phyloP scores from a whole-genome alignment of 2,888 invertebrate genomes.

The Brachyopa scutellaris region DNA sequence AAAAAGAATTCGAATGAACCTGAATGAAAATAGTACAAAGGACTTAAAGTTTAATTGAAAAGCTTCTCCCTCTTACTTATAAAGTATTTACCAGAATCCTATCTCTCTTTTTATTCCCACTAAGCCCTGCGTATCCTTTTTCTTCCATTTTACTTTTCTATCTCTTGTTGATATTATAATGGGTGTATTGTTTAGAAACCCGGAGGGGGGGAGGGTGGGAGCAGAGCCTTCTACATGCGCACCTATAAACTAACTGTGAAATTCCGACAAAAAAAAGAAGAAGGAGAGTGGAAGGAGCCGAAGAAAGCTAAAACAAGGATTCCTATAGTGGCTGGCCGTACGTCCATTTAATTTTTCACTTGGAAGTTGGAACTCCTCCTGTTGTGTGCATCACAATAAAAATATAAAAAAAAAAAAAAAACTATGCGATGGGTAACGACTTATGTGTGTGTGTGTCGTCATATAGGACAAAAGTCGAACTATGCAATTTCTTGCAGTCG shows the following conservation, averaged over 20 bases:
- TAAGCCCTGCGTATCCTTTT: slow-evolving; percentile 42
- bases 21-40: slow-evolving; percentile 68
- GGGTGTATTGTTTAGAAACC: slow-evolving; percentile 67
- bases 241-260: slow-evolving; percentile 44
- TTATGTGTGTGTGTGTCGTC: slow-evolving; percentile 17
- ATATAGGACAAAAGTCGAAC: slow-evolving; percentile 5
- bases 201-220: neutral
- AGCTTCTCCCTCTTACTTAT: slow-evolving; percentile 35
- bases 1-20: slow-evolving; percentile 58
- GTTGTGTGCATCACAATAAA: slow-evolving; percentile 27
- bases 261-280: slow-evolving; percentile 5
- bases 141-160: slow-evolving; percentile 42
- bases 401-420: slow-evolving; percentile 1
- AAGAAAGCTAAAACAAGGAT: slow-evolving; percentile 53
- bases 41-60: slow-evolving; percentile 72
- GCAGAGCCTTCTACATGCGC: slow-evolving; percentile 39
- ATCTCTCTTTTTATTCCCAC: slow-evolving; percentile 2
- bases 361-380: slow-evolving; percentile 17
- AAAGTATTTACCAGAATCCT: slow-evolving; percentile 7
- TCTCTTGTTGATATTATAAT: slow-evolving; percentile 65
- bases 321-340: slow-evolving; percentile 61
- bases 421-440: neutral
- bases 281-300: slow-evolving; percentile 22
- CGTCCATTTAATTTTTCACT: slow-evolving; percentile 8
- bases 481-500: slow-evolving; percentile 22